Conservation (phyloP, 2,113 vertebrate genomes). For the Oophaga pumilio region DNA sequence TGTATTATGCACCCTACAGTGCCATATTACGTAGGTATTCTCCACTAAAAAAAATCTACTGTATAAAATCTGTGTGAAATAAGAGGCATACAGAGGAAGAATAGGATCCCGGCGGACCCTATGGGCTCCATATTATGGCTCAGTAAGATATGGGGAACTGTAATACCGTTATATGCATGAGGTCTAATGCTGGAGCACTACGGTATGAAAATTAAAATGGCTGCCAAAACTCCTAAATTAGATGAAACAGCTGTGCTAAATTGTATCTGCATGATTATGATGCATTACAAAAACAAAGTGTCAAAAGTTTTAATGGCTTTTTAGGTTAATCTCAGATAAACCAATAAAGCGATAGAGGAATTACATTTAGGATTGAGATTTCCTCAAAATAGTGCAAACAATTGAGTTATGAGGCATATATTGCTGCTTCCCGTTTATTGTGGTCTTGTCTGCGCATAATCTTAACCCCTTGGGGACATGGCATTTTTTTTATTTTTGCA, state of each 20-base stretch:
- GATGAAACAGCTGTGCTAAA: not conserved
- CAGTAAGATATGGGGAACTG: not conserved
- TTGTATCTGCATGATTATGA: not conserved
- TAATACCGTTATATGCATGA: not conserved
- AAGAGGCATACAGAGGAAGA: not conserved
- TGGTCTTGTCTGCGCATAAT: not conserved
- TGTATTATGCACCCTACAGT: not conserved
- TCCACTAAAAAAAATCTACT: too few relatives aligned
- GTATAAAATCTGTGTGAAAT: not conserved
- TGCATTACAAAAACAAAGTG: not conserved
- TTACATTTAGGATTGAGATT: constrained; percentile 7
- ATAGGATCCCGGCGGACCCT: not conserved
- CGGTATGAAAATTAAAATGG: not conserved
- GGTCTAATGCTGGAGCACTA: not conserved
- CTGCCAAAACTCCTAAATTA: not conserved
- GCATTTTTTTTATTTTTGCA: too few relatives aligned
- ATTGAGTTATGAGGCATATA: not conserved
- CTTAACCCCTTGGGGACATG: not conserved
- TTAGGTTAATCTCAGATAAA: not conserved
- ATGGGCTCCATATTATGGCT: not conserved
- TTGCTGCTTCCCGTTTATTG: not conserved
- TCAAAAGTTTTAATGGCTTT: constrained; percentile 16
- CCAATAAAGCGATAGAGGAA: not conserved
- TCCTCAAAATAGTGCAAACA: not conserved
- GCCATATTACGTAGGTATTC: not conserved